Percentiles rank a stretch among this genome's conserved stretches.
phyloP scores from a whole-genome alignment of 2,113 vertebrate genomes.

The Bubalus kerabau region DNA sequence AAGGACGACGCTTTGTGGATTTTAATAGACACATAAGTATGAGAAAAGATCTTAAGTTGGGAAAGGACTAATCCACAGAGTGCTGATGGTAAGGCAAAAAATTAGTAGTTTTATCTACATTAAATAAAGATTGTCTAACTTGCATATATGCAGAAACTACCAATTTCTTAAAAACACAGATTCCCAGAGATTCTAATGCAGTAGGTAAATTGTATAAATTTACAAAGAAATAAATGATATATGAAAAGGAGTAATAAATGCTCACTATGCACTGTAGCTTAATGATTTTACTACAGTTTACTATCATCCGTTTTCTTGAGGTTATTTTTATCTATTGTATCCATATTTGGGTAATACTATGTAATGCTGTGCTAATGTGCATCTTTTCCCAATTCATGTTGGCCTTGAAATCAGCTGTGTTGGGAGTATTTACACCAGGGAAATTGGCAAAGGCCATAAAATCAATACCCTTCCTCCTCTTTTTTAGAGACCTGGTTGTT shows the following conservation, averaged over 20 bases:
- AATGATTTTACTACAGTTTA: neutral
- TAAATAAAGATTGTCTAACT: neutral
- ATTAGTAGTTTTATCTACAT: neutral
- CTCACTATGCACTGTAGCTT: neutral
- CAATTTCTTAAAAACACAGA: neutral
- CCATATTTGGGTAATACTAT: neutral
- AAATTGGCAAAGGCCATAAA: neutral
- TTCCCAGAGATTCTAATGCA: neutral
- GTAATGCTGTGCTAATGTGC: neutral
- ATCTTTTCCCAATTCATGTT: neutral
- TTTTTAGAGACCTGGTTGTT: neutral
- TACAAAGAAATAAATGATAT: neutral
- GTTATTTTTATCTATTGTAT: neutral
- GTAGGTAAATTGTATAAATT: neutral
- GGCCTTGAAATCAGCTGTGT: neutral
- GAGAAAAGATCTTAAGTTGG: neutral
- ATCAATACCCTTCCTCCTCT: neutral
- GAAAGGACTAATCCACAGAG: neutral
- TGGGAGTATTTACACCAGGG: constrained; percentile 3
- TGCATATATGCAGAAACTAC: neutral
- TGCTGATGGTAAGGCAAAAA: neutral
- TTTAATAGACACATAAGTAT: neutral
- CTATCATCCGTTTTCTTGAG: neutral
- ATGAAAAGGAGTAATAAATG: neutral
- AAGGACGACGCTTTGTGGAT: neutral